These are phyloP conservation scores for Conistra vaccinii DNA, from an alignment of 2,888 invertebrate species.

Conservation along the genomic window DNA sequence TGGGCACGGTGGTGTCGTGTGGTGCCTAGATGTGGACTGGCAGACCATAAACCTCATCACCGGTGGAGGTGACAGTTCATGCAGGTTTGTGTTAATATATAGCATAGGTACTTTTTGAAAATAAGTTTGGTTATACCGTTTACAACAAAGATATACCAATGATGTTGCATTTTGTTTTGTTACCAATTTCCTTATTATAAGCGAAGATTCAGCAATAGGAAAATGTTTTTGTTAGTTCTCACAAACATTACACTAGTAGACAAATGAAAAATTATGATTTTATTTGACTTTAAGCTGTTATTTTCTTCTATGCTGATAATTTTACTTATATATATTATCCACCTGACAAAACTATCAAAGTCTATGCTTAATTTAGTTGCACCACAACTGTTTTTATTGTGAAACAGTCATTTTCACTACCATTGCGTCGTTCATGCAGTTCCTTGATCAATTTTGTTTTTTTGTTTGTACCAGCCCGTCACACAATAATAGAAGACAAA, in stretches of 20 bases:
- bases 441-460: too few relatives aligned
- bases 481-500: not conserved
- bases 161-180: slow-evolving; percentile 24
- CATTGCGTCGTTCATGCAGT: too few relatives aligned
- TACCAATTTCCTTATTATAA: slow-evolving; percentile 31
- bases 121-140: slow-evolving; percentile 42
- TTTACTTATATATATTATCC: not conserved
- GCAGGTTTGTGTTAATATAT: slow-evolving; percentile 88
- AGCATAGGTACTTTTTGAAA: not conserved
- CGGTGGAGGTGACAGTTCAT: slow-evolving; percentile 98
- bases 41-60: slow-evolving; percentile 97
- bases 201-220: slow-evolving; percentile 22
- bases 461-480: not conserved
- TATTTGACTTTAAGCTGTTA: too few relatives aligned
- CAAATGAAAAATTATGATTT: not conserved
- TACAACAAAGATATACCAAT: not conserved
- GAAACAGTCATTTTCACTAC: not conserved
- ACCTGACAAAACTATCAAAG: not conserved
- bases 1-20: slow-evolving; percentile 99
- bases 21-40: slow-evolving; percentile 99
- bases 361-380: not conserved
- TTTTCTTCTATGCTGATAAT: too few relatives aligned
- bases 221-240: slow-evolving; percentile 1
- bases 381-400: not conserved
- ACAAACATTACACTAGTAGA: not conserved